Percentiles rank a stretch among this genome's conserved stretches.
Conservation (phyloP, 2,888 invertebrate species). For the Dryadula phaetusa region DNA sequence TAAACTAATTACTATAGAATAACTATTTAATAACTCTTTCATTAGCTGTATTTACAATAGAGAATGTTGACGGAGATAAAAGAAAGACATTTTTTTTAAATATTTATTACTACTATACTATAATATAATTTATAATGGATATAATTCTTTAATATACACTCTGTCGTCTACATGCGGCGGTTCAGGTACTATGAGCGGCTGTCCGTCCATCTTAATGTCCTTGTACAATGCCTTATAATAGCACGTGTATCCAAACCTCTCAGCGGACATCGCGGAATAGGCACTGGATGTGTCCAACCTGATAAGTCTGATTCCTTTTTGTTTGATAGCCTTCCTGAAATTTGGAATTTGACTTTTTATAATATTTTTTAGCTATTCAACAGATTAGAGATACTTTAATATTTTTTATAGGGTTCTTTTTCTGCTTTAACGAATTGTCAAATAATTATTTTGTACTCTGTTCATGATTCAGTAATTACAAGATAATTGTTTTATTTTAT, state of each 20-base stretch:
- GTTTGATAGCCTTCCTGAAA: slow-evolving; percentile 84
- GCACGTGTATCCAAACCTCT: slow-evolving; percentile 88
- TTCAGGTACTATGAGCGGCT: slow-evolving; percentile 86
- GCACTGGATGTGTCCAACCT: slow-evolving; percentile 90
- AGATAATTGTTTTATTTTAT: too few relatives aligned
- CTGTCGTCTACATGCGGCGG: slow-evolving; percentile 85
- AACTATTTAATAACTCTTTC: too few relatives aligned
- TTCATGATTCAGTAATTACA: too few relatives aligned
- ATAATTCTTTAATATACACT: slow-evolving; percentile 82
- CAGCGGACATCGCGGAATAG: slow-evolving; percentile 89
- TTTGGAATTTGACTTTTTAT: slow-evolving; percentile 27
- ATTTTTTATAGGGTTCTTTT: too few relatives aligned
- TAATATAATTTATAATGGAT: slow-evolving; percentile 20
- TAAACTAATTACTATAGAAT: too few relatives aligned
- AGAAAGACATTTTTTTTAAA: not conserved
- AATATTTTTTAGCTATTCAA: not conserved
- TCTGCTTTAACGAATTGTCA: too few relatives aligned
- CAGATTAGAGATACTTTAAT: too few relatives aligned
- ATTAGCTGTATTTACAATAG: too few relatives aligned
- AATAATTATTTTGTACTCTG: too few relatives aligned
- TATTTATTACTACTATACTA: not conserved
- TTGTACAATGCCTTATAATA: slow-evolving; percentile 86
- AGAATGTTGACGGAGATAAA: not conserved
- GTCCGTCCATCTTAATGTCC: slow-evolving; percentile 86
- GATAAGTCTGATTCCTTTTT: slow-evolving; percentile 83